phyloP scores from a whole-genome alignment of 2,888 invertebrate species.

The Latheticus oryzae region DNA sequence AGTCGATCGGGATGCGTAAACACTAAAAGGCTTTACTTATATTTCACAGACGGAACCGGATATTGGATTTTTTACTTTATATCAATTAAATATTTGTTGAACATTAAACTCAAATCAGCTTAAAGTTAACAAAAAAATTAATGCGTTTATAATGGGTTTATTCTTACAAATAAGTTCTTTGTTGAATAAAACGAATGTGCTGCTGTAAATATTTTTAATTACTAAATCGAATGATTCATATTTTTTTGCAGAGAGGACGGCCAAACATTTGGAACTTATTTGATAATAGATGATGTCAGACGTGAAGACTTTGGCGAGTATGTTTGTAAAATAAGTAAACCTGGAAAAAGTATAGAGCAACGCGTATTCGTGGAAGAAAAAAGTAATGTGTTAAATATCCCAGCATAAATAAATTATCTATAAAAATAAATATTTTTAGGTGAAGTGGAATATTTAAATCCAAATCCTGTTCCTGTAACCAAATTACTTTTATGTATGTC shows the following conservation, averaged over 20 bases:
- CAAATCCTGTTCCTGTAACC: constrained; percentile 70
- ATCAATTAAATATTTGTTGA: no score
- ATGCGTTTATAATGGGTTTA: no score
- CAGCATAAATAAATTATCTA: not conserved
- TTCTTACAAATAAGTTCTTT: no score
- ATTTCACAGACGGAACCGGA: no score
- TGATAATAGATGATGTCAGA: constrained; percentile 71
- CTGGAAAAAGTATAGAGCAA: constrained; percentile 68
- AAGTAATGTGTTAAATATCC: constrained; percentile 61
- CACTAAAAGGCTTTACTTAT: no score
- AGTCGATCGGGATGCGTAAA: constrained; percentile 22
- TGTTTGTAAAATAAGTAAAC: constrained; percentile 77
- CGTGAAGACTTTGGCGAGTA: constrained; percentile 78
- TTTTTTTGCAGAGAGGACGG: constrained; percentile 71
- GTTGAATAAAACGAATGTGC: no score
- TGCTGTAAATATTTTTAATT: no score
- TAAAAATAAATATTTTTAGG: no score
- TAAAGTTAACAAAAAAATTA: no score
- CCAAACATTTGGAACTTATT: constrained; percentile 78
- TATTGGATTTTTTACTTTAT: no score
- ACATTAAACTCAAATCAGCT: no score
- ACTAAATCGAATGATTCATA: constrained; percentile 35
- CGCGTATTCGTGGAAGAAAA: constrained; percentile 69
- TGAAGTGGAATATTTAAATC: constrained; percentile 56
- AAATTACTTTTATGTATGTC: constrained; percentile 68